phyloP scores from a whole-genome alignment of 2,888 invertebrate species.

The Eudasyphora cyanicolor region DNA sequence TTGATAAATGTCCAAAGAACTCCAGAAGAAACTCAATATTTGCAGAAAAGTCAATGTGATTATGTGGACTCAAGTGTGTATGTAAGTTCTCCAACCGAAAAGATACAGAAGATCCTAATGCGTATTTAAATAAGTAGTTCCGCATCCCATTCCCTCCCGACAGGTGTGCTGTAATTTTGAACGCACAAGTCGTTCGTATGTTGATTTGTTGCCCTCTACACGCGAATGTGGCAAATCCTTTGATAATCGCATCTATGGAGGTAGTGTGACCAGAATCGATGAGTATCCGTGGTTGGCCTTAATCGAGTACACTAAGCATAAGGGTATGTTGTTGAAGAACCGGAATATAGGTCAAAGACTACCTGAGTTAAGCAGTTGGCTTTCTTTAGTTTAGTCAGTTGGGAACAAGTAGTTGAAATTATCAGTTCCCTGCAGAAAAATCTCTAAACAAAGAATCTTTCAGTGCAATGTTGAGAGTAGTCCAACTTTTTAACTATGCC shows the following conservation, averaged over 20 bases:
- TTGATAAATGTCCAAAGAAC: conserved; percentile 45
- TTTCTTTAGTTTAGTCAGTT: background rate
- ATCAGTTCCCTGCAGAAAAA: too few species aligned
- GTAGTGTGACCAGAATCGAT: conserved; percentile 59
- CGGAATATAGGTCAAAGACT: background rate
- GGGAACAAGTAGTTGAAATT: background rate
- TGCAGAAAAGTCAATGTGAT: conserved; percentile 54
- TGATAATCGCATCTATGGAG: conserved; percentile 64
- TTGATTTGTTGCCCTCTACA: conserved; percentile 43
- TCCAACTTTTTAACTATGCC: too few species aligned
- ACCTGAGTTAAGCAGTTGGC: background rate
- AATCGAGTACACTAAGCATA: conserved; percentile 62
- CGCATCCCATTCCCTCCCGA: background rate
- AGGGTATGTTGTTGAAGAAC: conserved; percentile 47
- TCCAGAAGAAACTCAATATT: conserved; percentile 34
- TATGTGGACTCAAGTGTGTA: conserved; percentile 13
- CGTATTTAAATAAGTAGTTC: background rate
- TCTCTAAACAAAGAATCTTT: too few species aligned
- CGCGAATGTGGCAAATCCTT: conserved; percentile 63
- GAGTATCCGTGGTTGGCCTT: conserved; percentile 66
- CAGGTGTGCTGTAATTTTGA: conserved; percentile 45
- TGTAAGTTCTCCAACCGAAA: conserved; percentile 16
- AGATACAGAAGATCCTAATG: background rate
- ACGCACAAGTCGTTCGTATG: background rate
- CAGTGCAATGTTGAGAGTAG: too few species aligned